A percentile compares a stretch with the other conserved stretches of the same genome.
Evolutionary conservation across 2,113 vertebrate species (phyloP).

Genomic region (Pitta sordida): DNA sequence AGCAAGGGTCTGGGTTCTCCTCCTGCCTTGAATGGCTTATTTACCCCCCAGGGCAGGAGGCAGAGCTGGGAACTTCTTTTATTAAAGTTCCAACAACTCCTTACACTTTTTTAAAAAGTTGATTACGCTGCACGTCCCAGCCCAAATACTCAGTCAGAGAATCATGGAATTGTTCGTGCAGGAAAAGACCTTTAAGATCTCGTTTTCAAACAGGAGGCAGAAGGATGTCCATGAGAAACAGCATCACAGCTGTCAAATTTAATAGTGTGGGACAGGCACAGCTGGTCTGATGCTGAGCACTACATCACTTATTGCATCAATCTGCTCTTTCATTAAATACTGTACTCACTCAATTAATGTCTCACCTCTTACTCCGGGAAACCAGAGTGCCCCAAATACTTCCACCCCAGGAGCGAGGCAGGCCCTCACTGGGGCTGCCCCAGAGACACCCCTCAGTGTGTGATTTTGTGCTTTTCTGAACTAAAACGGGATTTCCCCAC

Average conservation of each 20-base stretch:
- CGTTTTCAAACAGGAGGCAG: not conserved
- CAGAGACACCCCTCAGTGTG: rapidly evolving
- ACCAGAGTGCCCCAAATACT: not conserved
- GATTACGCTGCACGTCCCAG: not conserved
- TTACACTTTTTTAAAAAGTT: not conserved
- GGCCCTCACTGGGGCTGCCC: not conserved
- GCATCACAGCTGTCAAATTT: rapidly evolving
- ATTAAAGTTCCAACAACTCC: not conserved
- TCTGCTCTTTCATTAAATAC: not conserved
- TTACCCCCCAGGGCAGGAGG: not conserved
- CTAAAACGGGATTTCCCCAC: not conserved
- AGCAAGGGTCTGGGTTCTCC: not conserved
- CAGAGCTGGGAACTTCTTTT: not conserved
- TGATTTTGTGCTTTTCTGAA: not conserved
- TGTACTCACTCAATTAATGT: not conserved
- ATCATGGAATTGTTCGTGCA: rapidly evolving
- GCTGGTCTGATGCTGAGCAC: not conserved
- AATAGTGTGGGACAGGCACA: not conserved
- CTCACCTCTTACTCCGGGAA: not conserved
- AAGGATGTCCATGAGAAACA: not conserved
- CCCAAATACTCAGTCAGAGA: not conserved
- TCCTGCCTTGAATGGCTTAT: not conserved
- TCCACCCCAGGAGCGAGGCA: rapidly evolving
- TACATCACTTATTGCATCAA: not conserved
- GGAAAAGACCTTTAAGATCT: not conserved